Evolutionary conservation across 2,797 vertebrate species (phyloP).

Genomic region (Decapterus maruadsi): DNA sequence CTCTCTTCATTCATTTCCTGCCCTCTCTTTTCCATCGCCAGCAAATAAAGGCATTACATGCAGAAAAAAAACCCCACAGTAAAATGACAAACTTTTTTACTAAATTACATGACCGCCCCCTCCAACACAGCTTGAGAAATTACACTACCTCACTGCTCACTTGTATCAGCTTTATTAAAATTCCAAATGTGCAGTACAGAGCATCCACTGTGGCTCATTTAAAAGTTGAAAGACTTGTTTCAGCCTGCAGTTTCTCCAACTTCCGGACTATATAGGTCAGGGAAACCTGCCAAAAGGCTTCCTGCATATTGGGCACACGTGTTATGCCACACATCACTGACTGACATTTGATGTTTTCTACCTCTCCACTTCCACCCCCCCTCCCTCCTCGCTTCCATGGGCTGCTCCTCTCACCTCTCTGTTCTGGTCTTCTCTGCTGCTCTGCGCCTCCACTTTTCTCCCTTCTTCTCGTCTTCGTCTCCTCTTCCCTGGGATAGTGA

Average conservation of each 20-base stretch:
- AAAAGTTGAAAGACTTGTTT: constrained; percentile 80
- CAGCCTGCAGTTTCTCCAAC: constrained; percentile 74
- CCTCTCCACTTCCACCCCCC: constrained; percentile 65
- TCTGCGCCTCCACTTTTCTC: constrained; percentile 44
- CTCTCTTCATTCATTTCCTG: constrained; percentile 20
- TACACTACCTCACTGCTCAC: constrained; percentile 28
- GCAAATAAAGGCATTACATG: constrained; percentile 3
- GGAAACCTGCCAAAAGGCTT: constrained; percentile 78
- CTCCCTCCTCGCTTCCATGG: constrained; percentile 42
- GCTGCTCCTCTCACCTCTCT: constrained; percentile 68
- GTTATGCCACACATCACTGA: constrained; percentile 75
- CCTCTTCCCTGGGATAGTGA: constrained; percentile 59
- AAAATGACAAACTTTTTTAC: constrained; percentile 18
- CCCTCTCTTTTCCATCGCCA: constrained; percentile 10
- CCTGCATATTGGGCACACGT: constrained; percentile 82
- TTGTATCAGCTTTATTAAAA: constrained; percentile 73
- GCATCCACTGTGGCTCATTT: constrained; percentile 75
- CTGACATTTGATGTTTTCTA: constrained; percentile 80
- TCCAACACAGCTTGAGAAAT: constrained; percentile 29
- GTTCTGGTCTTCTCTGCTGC: constrained; percentile 44
- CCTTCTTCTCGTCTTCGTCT: constrained; percentile 53
- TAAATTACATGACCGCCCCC: constrained; percentile 3
- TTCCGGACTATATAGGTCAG: constrained; percentile 80
- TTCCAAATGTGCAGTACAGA: constrained; percentile 74
- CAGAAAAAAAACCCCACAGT: background rate